Base-by-base conservation (phyloP, 53 echinoderm and acorn worm species). In the Arbacia lixula region DNA sequence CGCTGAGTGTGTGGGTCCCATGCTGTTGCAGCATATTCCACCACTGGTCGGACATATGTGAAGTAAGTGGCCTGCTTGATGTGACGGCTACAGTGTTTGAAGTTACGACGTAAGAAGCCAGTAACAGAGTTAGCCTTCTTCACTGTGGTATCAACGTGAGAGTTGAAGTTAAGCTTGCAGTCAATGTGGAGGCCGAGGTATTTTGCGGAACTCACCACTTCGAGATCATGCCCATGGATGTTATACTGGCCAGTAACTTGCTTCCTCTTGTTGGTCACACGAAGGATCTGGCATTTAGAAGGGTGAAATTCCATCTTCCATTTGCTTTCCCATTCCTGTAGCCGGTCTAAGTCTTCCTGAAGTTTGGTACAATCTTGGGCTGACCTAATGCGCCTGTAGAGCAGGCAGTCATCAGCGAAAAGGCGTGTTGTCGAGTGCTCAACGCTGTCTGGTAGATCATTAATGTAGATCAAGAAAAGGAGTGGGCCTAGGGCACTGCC, bases 341-440 rank as follows among this genome's bases (percentile, higher is more conserved):
- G 36, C 36, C 29, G 27, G 71, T 84, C 55, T 26, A 84, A 39
- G 22, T 84, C 85, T 50, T 64, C 64, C 51, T 82, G 83, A 20
- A 63, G 65, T 8, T 42, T 31, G 21, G 28, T n/a, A 38, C 64
- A 62, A 21, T 82, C 49, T 43, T 42, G 46, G 29, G 0, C 10
- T 30, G 63, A 46, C 10, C 19, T 82, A n/a, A 63, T 65, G 31
- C 37, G 65, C 61, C 54, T 58, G 30, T 79, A 79, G 0, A 87
- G 28, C 30, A 83, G 36, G 24, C 91, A 71, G 68, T 90, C 91
- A 82, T 86, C 90, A 71, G 86, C 90, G 60, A 86, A 87, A 31
- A 90, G 68, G 49, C 63, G 54, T 12, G 29, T 60, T 32, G 90
- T 90, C 0, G 71, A 86, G 4, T 71, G 39, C 40, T 40, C 35